Evolutionary conservation across 2,113 vertebrate genomes (phyloP).

Genomic region (Typhlomys cinereus): DNA sequence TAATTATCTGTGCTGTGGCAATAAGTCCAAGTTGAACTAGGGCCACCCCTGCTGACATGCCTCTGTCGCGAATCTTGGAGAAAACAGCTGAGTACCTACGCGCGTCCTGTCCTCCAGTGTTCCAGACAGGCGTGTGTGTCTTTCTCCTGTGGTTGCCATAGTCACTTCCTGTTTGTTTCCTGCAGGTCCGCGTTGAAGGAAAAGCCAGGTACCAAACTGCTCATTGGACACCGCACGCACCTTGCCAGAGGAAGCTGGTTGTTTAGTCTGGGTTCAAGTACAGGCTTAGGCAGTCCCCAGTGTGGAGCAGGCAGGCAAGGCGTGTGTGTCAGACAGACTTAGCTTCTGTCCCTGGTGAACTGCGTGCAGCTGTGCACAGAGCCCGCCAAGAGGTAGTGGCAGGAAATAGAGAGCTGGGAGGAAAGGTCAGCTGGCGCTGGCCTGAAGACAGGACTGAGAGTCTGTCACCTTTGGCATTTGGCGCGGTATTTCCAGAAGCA

Average conservation of each 20-base stretch:
- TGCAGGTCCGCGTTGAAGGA: conserved; percentile 31
- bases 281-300: conserved; percentile 34
- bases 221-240: background rate
- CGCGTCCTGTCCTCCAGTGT: background rate
- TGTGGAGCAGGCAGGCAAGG: conserved; percentile 5
- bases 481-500: conserved; percentile 73
- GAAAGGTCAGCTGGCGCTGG: conserved; percentile 57
- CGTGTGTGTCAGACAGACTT: background rate
- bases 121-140: conserved; percentile 64
- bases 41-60: background rate
- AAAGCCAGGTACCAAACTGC: conserved; percentile 28
- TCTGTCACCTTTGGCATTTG: conserved; percentile 74
- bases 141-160: conserved; percentile 68
- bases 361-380: background rate
- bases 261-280: conserved; percentile 75
- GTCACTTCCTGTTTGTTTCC: conserved; percentile 76
- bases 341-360: background rate
- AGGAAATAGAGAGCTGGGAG: conserved; percentile 59
- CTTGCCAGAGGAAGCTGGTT: conserved; percentile 61
- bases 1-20: background rate
- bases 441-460: background rate
- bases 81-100: background rate
- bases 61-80: background rate
- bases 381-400: background rate
- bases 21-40: background rate